Conservation (phyloP, 2,113 vertebrate species). For the Urocolius indicus region DNA sequence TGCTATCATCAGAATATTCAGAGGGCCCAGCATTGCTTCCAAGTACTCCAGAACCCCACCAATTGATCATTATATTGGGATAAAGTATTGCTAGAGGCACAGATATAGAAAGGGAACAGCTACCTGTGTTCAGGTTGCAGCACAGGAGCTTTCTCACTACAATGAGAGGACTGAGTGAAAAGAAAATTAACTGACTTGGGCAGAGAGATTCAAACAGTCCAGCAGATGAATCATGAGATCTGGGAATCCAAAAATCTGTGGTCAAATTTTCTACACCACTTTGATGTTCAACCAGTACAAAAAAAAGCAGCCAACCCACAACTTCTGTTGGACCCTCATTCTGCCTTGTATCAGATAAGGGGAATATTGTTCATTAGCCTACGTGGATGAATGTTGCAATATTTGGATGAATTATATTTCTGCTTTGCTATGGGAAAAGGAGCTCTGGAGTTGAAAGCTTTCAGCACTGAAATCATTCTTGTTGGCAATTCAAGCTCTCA, state of each 20-base stretch:
- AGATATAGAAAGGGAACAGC: neutral
- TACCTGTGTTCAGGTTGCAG: neutral
- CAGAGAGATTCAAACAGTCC: neutral
- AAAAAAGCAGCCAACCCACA: neutral
- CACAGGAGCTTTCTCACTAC: neutral
- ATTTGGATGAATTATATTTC: constrained; percentile 30
- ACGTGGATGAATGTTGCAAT: neutral
- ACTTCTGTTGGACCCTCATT: neutral
- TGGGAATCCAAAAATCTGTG: constrained; percentile 24
- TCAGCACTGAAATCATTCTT: constrained; percentile 49
- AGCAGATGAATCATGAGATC: constrained; percentile 2
- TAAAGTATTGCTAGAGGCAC: neutral
- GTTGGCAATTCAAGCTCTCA: constrained; percentile 22
- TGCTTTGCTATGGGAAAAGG: constrained; percentile 20
- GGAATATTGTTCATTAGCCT: neutral
- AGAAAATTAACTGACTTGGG: neutral
- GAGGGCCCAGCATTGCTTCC: neutral
- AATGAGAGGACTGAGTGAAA: neutral
- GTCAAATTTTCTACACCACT: constrained; percentile 1
- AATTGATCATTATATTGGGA: neutral
- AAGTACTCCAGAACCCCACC: neutral
- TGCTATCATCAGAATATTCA: neutral
- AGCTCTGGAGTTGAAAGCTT: constrained; percentile 51
- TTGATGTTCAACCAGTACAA: neutral
- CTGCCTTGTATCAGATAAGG: neutral